These are phyloP conservation scores for Eilema griseolum DNA, from an alignment of 2,888 invertebrate genomes.

Conservation along the genomic window DNA sequence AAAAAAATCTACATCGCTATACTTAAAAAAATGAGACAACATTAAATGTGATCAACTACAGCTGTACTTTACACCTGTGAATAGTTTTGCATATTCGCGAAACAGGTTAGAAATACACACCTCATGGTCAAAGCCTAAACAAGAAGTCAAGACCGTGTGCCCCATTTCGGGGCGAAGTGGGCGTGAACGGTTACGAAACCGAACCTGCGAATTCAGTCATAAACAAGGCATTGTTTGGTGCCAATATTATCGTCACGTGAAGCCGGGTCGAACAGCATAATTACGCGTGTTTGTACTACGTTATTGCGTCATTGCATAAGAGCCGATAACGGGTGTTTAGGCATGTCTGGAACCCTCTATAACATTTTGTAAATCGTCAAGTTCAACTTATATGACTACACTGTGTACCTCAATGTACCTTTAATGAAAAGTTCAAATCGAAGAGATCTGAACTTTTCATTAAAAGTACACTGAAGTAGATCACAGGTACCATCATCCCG, in stretches of 20 bases:
- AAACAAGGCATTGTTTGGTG: conserved; percentile 61
- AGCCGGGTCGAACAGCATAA: conserved; percentile 30
- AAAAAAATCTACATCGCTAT: background rate
- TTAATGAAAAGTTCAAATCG: no score
- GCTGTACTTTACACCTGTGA: background rate
- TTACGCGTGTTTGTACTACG: conserved; percentile 36
- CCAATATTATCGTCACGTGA: conserved; percentile 61
- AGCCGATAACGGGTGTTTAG: conserved; percentile 37
- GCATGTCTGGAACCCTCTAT: conserved; percentile 24
- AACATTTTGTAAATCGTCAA: background rate
- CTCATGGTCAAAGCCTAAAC: conserved; percentile 7
- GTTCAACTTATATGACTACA: no score
- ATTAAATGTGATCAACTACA: background rate
- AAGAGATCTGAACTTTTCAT: background rate
- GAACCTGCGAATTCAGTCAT: conserved; percentile 39
- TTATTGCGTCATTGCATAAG: conserved; percentile 44
- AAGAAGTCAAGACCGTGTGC: conserved; percentile 26
- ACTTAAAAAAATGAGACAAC: background rate
- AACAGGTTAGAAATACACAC: background rate
- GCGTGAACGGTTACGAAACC: conserved; percentile 52
- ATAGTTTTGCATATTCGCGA: background rate
- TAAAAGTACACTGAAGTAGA: background rate
- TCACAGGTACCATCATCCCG: background rate
- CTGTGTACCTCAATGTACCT: no score
- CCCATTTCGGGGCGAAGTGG: conserved; percentile 55